Base-by-base conservation (phyloP, 1,140 invertebrate species). In the Drosophila navojoa region DNA sequence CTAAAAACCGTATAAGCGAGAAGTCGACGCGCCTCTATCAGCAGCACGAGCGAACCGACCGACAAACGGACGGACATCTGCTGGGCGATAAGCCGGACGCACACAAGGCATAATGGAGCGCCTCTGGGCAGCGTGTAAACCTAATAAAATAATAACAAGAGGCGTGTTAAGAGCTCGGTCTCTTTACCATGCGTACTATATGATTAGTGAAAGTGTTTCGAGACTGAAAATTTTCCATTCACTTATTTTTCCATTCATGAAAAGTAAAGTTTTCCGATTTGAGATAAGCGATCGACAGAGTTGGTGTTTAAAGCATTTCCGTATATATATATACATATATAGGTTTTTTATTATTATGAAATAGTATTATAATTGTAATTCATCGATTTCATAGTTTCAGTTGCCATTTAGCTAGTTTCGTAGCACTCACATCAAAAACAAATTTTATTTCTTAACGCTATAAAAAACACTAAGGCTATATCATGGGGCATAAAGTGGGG, bases 371-470 rank as follows among this genome's bases (percentile, higher is more conserved):
- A 71, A 70, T 85, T 81, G 70, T 75, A 77, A 82, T 89, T 87
- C 59, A 79, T 82, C 53, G 70, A 42, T 70, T 50, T 69, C 59
- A 85, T 81, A 73, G 61, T 81, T 68, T 78, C 50, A 47, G 63
- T 57, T 63, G 27, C 19, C 49, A 67, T 68, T 62, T 59, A 70
- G 55, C 77, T 44, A 57, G 35, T 38, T 38, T 47, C 50, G 19
- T 62, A 63, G 45, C 81, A 81, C 81, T 77, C 80, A 84, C 80
- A 84, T 84, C 79, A 73, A 78, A 78, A 79, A 87, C 82, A 81
- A 69, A 45, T 44, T 32, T 63, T 13, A 50, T 32, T 59, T 15
- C 60, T 78, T 50, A 64, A 61, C 64, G 45, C 79, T 87, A 89
- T 77, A 58, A 45, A 66, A 73, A 71, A 52, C 16, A 68, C 71